Evolutionary conservation across 1,140 invertebrate species (phyloP).

Genomic region (Halictus rubicundus): DNA sequence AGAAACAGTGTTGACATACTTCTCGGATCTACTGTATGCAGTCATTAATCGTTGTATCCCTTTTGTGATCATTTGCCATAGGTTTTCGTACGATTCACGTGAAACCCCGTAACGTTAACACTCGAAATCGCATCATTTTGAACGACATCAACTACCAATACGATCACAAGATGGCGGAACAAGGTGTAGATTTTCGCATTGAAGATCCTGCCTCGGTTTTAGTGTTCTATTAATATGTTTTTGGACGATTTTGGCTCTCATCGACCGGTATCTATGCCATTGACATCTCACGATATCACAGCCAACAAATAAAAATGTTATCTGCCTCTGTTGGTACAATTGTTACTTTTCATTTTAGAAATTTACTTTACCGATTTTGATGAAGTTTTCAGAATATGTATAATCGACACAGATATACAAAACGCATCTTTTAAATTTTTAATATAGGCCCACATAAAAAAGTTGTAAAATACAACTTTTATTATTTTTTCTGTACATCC

Average conservation of each 20-base stretch:
- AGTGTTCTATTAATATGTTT: constrained; percentile 52
- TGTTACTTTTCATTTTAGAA: constrained; percentile 6
- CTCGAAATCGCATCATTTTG: constrained; percentile 67
- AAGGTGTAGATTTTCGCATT: constrained; percentile 76
- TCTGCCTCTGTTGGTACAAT: background rate
- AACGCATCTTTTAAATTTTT: no score
- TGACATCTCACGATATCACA: background rate
- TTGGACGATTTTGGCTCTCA: background rate
- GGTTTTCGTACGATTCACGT: constrained; percentile 76
- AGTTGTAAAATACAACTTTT: no score
- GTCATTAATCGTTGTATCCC: background rate
- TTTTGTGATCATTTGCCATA: constrained; percentile 13
- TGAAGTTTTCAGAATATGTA: no score
- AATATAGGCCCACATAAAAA: no score
- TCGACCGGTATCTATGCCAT: constrained; percentile 2
- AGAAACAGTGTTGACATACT: no score
- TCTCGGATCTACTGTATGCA: no score
- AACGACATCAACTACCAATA: constrained; percentile 73
- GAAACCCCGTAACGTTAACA: constrained; percentile 73
- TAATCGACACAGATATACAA: no score
- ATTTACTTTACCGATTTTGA: constrained; percentile 17
- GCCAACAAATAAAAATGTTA: constrained; percentile 11
- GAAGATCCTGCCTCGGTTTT: constrained; percentile 72
- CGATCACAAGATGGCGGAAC: constrained; percentile 70
- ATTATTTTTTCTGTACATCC: constrained; percentile 8